Evolutionary conservation across 1,140 invertebrate species (phyloP), one percentile per base, ranked within the genome.

Genomic region (Ceratitis capitata): DNA sequence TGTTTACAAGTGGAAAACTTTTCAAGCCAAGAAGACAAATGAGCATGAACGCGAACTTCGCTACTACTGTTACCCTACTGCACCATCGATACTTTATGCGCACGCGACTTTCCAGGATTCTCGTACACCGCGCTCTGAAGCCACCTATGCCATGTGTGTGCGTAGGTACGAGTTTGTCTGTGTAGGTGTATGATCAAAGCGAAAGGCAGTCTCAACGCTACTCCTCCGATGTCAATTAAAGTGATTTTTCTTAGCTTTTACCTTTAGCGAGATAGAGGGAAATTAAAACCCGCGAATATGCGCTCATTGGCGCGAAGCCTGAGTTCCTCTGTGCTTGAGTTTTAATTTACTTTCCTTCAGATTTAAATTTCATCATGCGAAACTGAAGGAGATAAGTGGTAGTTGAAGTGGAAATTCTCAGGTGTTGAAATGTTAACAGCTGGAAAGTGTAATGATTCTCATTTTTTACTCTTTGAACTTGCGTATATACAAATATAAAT

Each of bases 1-100:
- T 78, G 16, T 78, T 78, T 78, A 78, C 69, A 78, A 78, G 69
- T 78, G 69, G 39, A 47, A 78, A 78, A 78, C 69, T 78, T 78
- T 78, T 78, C 69, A n/a, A 78, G 69, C 39, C 69, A 78, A 45
- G 39, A 78, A 78, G 39, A 47, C 39, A 78, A 78, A 78, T 78
- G 69, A 78, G 39, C 39, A 45, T 39, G 69, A 78, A 78, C 39
- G n/a, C 69, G 42, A 45, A 78, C 69, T 78, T 39, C n/a, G n/a
- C n/a, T n/a, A n/a, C n/a, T n/a, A n/a, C n/a, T n/a, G n/a, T n/a
- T n/a, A n/a, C n/a, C n/a, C n/a, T n/a, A n/a, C n/a, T n/a, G n/a
- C 19, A 56, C 51, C 19, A 45, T 45, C 69, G 35, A 45, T 45
- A 78, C 39, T n/a, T 12, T 19, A 14, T 39, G 39, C 7, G 19